Base-by-base conservation (phyloP, 1,140 invertebrate species). In the Sycobia sp. region DNA sequence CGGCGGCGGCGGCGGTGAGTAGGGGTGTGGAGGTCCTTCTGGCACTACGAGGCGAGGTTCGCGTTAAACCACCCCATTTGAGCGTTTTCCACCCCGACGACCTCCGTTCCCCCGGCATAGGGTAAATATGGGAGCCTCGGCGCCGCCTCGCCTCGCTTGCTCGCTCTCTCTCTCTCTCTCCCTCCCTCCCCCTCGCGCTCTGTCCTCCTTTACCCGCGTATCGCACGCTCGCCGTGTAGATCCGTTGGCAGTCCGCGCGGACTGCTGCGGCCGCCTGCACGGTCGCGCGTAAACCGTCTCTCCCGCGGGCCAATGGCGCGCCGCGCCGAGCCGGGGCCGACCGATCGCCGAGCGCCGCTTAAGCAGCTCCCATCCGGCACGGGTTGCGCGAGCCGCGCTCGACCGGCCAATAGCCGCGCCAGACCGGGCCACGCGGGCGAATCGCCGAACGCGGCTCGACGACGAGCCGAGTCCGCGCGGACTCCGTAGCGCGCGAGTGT, bases 21-120 rank as follows among this genome's bases (percentile, higher is more conserved):
- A 11, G 4, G 29, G 46, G 38, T 36, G 20, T 49, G 25, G 55
- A 73, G 75, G 77, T 80, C 79, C 77, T 81, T 80, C 78, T 77
- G 76, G 73, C 76, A 76, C 41, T 41, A 56, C 54, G 54, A 56
- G 41, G 70, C 73, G 74, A 78, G 77, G 73, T 76, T 79, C 78
- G 77, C 77, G 78, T 80, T 81, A 81, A 82, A 82, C 80, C 80
- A 81, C 79, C 80, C 80, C 76, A 82, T 81, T 81, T 81, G 80
- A 80, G 75, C 80, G 79, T 80, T 82, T 81, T 81, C 80, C 79
- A 82, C 76, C 78, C 80, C 73, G 75, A 73, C 77, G 76, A 81
- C 77, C 77, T 81, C 80, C 29, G 34, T 58, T 46, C 46, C 16
- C 27, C 16, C 27, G 78, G 72, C 74, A 41, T 59, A 70, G 73